Base-by-base conservation (phyloP, 2,113 vertebrate species). In the Barnardius zonarius region DNA sequence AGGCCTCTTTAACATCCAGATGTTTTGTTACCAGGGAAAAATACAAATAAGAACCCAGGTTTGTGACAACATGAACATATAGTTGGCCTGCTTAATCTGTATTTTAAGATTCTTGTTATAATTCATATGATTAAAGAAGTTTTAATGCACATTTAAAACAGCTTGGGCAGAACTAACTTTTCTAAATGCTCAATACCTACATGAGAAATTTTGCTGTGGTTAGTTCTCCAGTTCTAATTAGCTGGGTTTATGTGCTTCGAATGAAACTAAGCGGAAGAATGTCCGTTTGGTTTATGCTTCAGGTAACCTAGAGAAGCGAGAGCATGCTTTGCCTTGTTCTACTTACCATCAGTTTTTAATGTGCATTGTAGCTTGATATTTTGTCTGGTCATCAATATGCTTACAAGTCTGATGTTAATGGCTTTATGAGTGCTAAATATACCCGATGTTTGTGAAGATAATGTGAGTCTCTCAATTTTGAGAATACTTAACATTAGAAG, bases 401-500 rank as follows among this genome's bases (percentile, higher is more conserved):
- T 95, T 89, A 77, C 69, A 64, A 93, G 59, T 33, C 64, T 89
- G 66, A 62, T 84, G 81, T 92, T 94, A 93, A 74, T 92, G 85
- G 85, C 70, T 44, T 89, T 81, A 67, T 44, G 88, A 96, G 92
- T 92, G 93, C 83, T 97, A 96, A 96, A 66, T 77, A 78, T 90
- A 91, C 68, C 39, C 8, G 0, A 75, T 67, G 74, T 93, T 91
- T 91, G 90, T 88, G 83, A 86, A 70, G 95, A 84, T 95, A 90
- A 80, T 75, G 88, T 83, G 67, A 93, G 66, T 83, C 63, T 96
- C 69, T 88, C 11, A 2, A 54, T 95, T 89, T 92, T 86, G 97
- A 97, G 88, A 57, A 46, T 97, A 92, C 41, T 96, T 86, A 96
- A 79, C 96, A 84, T 97, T 55, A 86, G 92, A 93, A 82, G 91